Conservation (phyloP, 1,140 invertebrate genomes). For the Rhopalosiphum padi region DNA sequence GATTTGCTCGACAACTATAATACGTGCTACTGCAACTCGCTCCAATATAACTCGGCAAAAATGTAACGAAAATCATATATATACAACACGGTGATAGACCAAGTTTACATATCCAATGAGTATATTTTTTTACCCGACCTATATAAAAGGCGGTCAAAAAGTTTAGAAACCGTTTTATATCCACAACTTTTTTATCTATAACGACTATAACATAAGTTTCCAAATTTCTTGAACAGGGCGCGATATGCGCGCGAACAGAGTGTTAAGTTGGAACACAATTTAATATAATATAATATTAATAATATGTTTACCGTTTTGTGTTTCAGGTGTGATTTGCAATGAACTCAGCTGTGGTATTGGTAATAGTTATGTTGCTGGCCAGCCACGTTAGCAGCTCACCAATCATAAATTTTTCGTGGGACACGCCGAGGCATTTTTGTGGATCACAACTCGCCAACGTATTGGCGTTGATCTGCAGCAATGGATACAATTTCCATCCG, state of each 20-base stretch:
- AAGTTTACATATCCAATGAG: too few species aligned
- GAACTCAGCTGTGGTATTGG: slow-evolving; percentile 22
- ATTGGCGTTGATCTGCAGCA: slow-evolving; percentile 42
- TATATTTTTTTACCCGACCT: too few species aligned
- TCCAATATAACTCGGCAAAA: neutral
- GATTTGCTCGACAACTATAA: neutral
- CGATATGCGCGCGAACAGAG: too few species aligned
- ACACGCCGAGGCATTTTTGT: slow-evolving; percentile 54
- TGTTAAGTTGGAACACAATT: too few species aligned
- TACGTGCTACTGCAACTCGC: neutral
- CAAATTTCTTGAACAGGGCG: too few species aligned
- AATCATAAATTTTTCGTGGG: slow-evolving; percentile 44
- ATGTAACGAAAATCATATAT: neutral
- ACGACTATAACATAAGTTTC: too few species aligned
- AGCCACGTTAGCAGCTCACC: slow-evolving; percentile 53
- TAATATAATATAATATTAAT: too few species aligned
- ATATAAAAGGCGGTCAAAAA: too few species aligned
- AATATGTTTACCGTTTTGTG: neutral
- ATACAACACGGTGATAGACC: too few species aligned
- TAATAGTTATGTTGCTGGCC: slow-evolving; percentile 47
- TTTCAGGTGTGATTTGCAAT: slow-evolving; percentile 51
- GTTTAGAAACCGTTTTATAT: too few species aligned
- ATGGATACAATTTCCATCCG: slow-evolving; percentile 53
- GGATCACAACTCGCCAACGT: slow-evolving; percentile 52
- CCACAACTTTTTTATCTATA: too few species aligned